Conservation (phyloP, 2,113 vertebrate genomes). For the Trematocara macrostoma region DNA sequence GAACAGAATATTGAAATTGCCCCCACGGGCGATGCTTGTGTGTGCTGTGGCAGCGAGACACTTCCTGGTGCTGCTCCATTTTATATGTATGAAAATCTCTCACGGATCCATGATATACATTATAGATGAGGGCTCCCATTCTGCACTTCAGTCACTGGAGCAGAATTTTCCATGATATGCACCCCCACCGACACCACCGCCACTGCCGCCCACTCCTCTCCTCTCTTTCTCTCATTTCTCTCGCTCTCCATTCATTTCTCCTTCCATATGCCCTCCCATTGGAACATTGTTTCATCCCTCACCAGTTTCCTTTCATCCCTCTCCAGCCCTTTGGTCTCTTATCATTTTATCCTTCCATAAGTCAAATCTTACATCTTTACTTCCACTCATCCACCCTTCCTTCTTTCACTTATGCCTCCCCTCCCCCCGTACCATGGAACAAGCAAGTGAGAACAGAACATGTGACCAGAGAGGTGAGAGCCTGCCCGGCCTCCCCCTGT, state of each 20-base stretch:
- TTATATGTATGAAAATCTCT: conserved; percentile 73
- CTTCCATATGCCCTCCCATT: conserved; percentile 56
- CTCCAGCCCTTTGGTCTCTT: conserved; percentile 59
- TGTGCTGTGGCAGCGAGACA: conserved; percentile 40
- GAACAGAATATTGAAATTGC: conserved; percentile 64
- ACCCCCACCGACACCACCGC: background rate
- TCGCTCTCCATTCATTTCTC: conserved; percentile 40
- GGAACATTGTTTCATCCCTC: conserved; percentile 58
- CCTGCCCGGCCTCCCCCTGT: conserved; percentile 26
- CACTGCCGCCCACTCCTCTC: conserved; percentile 28
- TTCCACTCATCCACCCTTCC: conserved; percentile 22
- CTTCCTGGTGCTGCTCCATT: conserved; percentile 64
- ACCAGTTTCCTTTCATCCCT: conserved; percentile 60
- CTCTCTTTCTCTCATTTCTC: conserved; percentile 34
- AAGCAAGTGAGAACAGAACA: conserved; percentile 4
- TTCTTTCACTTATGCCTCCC: conserved; percentile 9
- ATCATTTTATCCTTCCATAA: conserved; percentile 57
- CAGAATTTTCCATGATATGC: conserved; percentile 61
- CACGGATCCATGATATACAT: conserved; percentile 67
- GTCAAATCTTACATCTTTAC: conserved; percentile 60
- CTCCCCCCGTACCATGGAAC: background rate
- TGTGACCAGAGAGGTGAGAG: conserved; percentile 37
- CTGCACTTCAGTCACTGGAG: conserved; percentile 63
- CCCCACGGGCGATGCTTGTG: conserved; percentile 44
- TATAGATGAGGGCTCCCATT: conserved; percentile 71